Evolutionary conservation across 1,140 invertebrate species (phyloP), one percentile per base, ranked within the genome.

Genomic region (Halotydeus destructor): DNA sequence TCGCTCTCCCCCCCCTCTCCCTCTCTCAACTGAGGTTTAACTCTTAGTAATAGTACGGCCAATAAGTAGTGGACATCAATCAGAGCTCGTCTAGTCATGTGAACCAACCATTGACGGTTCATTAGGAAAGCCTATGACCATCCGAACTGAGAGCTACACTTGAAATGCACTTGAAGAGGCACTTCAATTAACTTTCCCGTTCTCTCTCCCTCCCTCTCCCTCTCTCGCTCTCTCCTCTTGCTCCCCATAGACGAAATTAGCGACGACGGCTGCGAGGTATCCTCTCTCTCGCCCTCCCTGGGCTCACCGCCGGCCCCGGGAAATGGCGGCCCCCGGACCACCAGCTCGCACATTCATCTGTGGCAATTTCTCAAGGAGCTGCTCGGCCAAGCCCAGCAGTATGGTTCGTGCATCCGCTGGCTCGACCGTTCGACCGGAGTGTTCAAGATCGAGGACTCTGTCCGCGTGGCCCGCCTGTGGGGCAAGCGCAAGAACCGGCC

Each of bases 341-440:
- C 70, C 14, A 74, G 75, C 30, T 76, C 81, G 0, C 84, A 91
- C 56, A 97, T 98, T 50, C 89, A 97, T 56, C 66, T 99, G n/a
- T 98, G 91, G 91, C 88, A 97, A 60, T 99, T 99, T 61, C 66
- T 99, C 12, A 93, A 94, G 55, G 91, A 98, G 60, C 69, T 99
- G 9, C 66, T 99, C 0, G 69, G 76, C 5, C 74, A 82, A 24
- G 78, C 85, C 0, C 74, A 82, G 35, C 58, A 75, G 1, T 80
- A 93, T 57, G 81, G 81, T 1, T 78, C 77, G 0, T 93, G 84
- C 56, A 97, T 98, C 53, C 74, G 88, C 48, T 99, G 93, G 93
- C 60, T 96, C 43, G 86, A 98, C 56, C 72, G 86, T 51, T 69
- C 66, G 55, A 81, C 83, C 59, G 88, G 91, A 12, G 81, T 97